Evolutionary conservation across 2,888 invertebrate genomes (phyloP).

Genomic region (Lasioglossum villosulum): DNA sequence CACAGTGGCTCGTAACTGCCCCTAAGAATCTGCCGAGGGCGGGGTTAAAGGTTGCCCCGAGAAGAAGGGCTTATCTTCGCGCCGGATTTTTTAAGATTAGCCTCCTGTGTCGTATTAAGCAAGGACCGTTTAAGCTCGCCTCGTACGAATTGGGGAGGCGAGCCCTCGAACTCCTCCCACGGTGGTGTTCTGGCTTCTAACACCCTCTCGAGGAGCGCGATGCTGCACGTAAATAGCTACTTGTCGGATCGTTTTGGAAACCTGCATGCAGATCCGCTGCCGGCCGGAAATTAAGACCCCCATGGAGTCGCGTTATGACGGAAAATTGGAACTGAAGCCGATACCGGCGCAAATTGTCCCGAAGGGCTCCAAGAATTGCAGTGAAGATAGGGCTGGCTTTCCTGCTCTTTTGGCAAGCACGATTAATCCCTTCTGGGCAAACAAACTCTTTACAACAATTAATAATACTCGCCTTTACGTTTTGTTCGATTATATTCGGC

Average conservation of each 20-base stretch:
- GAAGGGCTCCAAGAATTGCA: constrained; percentile 1
- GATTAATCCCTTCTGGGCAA: background rate
- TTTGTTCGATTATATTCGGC: background rate
- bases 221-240: constrained; percentile 83
- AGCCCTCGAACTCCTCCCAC: constrained; percentile 29
- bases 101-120: constrained; percentile 84
- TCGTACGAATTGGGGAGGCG: constrained; percentile 65
- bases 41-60: constrained; percentile 58
- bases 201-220: constrained; percentile 61
- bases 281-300: constrained; percentile 59
- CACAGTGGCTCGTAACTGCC: constrained; percentile 70
- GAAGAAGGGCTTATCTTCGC: constrained; percentile 79
- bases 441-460: background rate
- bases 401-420: background rate
- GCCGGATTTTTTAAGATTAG: constrained; percentile 82
- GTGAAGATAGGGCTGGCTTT: background rate
- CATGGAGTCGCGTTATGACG: constrained; percentile 36
- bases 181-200: constrained; percentile 28
- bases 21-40: constrained; percentile 53
- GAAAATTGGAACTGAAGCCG: constrained; percentile 61
- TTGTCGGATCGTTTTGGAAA: constrained; percentile 82
- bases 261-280: constrained; percentile 52
- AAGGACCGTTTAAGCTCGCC: constrained; percentile 79
- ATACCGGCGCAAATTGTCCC: constrained; percentile 42
- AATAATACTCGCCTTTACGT: background rate